Base-by-base conservation (phyloP, 2,888 invertebrate species). In the Thumatha senex region DNA sequence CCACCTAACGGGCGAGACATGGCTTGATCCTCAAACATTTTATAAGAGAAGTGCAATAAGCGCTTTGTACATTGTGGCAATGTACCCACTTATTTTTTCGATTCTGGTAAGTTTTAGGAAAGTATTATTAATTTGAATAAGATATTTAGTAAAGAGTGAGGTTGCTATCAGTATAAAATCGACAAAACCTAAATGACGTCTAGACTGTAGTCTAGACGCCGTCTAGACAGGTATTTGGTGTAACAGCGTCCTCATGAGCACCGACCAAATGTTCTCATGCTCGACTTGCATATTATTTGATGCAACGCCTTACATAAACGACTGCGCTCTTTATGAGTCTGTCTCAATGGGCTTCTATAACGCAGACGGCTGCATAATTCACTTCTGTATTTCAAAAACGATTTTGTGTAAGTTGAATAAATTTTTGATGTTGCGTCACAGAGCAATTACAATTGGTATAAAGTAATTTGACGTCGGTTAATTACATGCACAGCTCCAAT, bases 171-270 rank as follows among this genome's bases (percentile, higher is more conserved):
- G 69, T 65, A 63, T 74, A 70, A 75, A 80, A 76, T 75, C 74
- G 80, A 74, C 72, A 76, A 85, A 87, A 82, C 67, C 76, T 80
- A 79, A 79, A 84, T 83, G 76, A 74, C 74, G 90, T 89, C 89
- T 90, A 89, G 90, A 89, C 89, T 70, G 63, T 47, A 66, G 89
- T 89, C 90, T 89, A 89, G 90, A 90, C 90, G 45, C 15, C 51
- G 90, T 91, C 90, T 91, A 91, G 90, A 90, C 90, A 85, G 86
- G 87, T 90, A 89, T 88, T 86, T 78, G 80, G 82, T 82, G 71
- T 78, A 80, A 81, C 79, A 78, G 71, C 77, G 78, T 72, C 82
- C 80, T 81, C 73, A 71, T 80, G 80, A 82, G 82, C 72, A 78
- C 70, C 70, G 65, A 79, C 80, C 75, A 78, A 86, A 83, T 80